Conservation (phyloP, 2,113 vertebrate genomes). For the Shinisaurus crocodilurus region DNA sequence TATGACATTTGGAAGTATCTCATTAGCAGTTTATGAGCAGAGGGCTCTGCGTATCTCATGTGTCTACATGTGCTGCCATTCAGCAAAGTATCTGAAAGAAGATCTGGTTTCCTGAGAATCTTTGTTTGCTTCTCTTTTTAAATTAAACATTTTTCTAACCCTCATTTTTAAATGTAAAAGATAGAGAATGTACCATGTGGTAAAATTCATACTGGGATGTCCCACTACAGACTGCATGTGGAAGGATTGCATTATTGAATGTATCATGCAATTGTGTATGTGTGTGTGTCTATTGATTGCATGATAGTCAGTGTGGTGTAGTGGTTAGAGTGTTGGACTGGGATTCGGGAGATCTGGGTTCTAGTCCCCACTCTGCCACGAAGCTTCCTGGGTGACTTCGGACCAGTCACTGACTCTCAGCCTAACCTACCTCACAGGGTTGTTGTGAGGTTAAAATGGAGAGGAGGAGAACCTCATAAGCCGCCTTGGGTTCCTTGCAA, state of each 20-base stretch:
- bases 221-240: neutral
- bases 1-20: neutral
- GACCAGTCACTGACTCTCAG: too few species aligned
- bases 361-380: too few species aligned
- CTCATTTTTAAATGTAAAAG: neutral
- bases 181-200: neutral
- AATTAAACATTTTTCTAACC: neutral
- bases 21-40: slow-evolving; percentile 8
- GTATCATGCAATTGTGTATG: too few species aligned
- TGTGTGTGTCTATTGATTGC: too few species aligned
- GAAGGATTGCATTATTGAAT: neutral
- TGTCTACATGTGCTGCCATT: neutral
- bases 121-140: neutral
- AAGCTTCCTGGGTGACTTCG: too few species aligned
- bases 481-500: too few species aligned
- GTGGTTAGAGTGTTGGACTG: too few species aligned
- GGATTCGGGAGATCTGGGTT: too few species aligned
- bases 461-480: too few species aligned
- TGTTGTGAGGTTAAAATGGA: too few species aligned
- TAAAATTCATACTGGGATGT: neutral
- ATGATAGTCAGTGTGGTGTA: too few species aligned
- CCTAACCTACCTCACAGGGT: too few species aligned
- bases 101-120: neutral
- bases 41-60: neutral
- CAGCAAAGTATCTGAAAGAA: neutral